Percentiles rank a stretch among this genome's conserved stretches.
These are phyloP conservation scores for Telmatherina bonti DNA, from an alignment of 2,797 vertebrate species.

Conservation along the genomic window DNA sequence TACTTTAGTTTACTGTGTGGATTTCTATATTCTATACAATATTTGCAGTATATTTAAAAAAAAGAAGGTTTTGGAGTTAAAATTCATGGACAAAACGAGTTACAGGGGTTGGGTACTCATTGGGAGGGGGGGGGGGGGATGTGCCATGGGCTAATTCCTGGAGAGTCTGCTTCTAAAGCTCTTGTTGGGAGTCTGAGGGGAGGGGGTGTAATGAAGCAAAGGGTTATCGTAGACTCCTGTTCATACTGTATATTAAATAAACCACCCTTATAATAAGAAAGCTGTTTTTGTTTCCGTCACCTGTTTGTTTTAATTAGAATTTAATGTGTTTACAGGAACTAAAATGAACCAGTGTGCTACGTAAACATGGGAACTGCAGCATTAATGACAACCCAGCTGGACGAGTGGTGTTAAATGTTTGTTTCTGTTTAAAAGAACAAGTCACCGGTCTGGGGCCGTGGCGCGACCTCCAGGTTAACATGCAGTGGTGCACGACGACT, in stretches of 20 bases:
- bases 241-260: slow-evolving; percentile 82
- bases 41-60: slow-evolving; percentile 78
- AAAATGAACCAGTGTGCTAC: no score
- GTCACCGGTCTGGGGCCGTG: no score
- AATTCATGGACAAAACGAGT: slow-evolving; percentile 31
- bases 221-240: slow-evolving; percentile 73
- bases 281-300: slow-evolving; percentile 39
- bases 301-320: no score
- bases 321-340: no score
- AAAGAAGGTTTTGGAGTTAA: slow-evolving; percentile 52
- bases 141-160: slow-evolving; percentile 47
- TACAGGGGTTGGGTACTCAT: neutral
- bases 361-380: no score
- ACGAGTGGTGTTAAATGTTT: no score
- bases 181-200: slow-evolving; percentile 15
- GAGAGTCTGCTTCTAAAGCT: slow-evolving; percentile 49
- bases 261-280: slow-evolving; percentile 70
- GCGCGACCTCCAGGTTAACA: no score
- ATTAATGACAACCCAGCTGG: no score
- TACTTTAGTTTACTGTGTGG: slow-evolving; percentile 73
- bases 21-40: slow-evolving; percentile 76
- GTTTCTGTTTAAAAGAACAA: no score
- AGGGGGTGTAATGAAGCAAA: slow-evolving; percentile 45
- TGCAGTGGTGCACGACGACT: no score
- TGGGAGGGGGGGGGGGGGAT: neutral